Base-by-base conservation (phyloP, 2,888 invertebrate genomes). In the Cacoxenus indagator region DNA sequence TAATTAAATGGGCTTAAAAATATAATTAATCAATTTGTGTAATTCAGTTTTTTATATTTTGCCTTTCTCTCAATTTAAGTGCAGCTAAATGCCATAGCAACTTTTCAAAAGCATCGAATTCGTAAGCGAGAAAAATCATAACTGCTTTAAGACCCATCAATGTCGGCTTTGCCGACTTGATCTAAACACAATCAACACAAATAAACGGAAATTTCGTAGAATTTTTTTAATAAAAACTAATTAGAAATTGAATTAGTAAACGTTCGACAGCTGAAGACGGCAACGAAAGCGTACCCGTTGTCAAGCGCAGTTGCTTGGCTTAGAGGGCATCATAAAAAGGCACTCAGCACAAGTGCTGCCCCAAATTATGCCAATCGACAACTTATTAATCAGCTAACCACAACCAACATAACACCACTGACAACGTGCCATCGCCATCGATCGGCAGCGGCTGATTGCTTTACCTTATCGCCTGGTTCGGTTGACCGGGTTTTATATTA, bases 131-230 rank as follows among this genome's bases (percentile, higher is more conserved):
- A n/a, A n/a, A n/a, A n/a, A n/a, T n/a, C n/a, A n/a, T n/a, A n/a
- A n/a, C n/a, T n/a, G n/a, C 81, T 76, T 82, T 78, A 72, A 72
- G 64, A 65, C 65, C 67, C 65, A 81, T 81, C 74, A 78, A 82
- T 78, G 76, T 79, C 78, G 51, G 66, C 55, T 69, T 46, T 59
- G 66, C 29, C 31, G 5, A 64, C 73, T 78, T 37, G 37, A 37
- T 14, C 37, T 14, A 37, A 37, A 1, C 9, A 37, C 8, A 37
- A 37, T 37, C 2, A 37, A 37, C 14, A 14, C 14, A 11, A 37
- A 54, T 54, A 24, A 54, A 54, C 11, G 19, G 9, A 26, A 24
- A 6, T 24, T 26, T 24, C 14, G 14, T 24, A 24, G 54, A 54
- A 54, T 54, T 54, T 54, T n/a, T n/a, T 54, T 54, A 54, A 54